Conservation (phyloP, 2,113 vertebrate species). For the Channa maculata region DNA sequence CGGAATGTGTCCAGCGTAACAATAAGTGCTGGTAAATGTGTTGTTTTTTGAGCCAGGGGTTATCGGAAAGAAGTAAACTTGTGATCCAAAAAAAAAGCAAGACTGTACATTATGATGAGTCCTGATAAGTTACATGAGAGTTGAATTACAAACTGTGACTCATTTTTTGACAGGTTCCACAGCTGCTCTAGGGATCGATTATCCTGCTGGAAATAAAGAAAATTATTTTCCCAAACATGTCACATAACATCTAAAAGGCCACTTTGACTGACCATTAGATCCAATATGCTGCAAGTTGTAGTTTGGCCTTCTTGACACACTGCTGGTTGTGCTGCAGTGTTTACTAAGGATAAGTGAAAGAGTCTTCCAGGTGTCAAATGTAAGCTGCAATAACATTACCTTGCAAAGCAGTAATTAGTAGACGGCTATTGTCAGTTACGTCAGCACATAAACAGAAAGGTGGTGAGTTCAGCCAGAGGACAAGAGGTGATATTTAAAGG, state of each 20-base stretch:
- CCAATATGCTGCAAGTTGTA: slow-evolving; percentile 20
- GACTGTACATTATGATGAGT: slow-evolving; percentile 23
- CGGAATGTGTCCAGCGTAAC: slow-evolving; percentile 44
- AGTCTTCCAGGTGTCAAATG: slow-evolving; percentile 48
- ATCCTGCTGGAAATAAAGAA: slow-evolving; percentile 19
- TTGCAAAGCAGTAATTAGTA: slow-evolving; percentile 39
- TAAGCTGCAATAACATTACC: slow-evolving; percentile 53
- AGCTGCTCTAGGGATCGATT: slow-evolving; percentile 29
- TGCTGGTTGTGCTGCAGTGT: slow-evolving; percentile 33
- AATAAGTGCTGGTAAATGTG: slow-evolving; percentile 48
- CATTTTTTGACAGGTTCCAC: slow-evolving; percentile 36
- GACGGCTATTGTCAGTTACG: slow-evolving; percentile 43
- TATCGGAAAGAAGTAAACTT: slow-evolving; percentile 34
- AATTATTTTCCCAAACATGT: slow-evolving; percentile 52
- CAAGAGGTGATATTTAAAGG: slow-evolving; percentile 29
- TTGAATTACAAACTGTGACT: slow-evolving; percentile 32
- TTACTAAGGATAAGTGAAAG: slow-evolving; percentile 41
- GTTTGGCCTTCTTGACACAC: slow-evolving; percentile 12
- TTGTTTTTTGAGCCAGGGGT: slow-evolving; percentile 7
- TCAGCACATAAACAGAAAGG: slow-evolving; percentile 46
- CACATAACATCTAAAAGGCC: slow-evolving; percentile 26
- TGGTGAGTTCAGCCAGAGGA: slow-evolving; percentile 38
- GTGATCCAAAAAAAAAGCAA: slow-evolving; percentile 20
- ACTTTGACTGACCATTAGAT: slow-evolving; percentile 42
- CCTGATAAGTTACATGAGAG: slow-evolving; percentile 38